Percentiles rank a stretch among this genome's conserved stretches.
These are phyloP conservation scores for Gibbula magus DNA, from an alignment of 2,888 invertebrate genomes.

Conservation along the genomic window DNA sequence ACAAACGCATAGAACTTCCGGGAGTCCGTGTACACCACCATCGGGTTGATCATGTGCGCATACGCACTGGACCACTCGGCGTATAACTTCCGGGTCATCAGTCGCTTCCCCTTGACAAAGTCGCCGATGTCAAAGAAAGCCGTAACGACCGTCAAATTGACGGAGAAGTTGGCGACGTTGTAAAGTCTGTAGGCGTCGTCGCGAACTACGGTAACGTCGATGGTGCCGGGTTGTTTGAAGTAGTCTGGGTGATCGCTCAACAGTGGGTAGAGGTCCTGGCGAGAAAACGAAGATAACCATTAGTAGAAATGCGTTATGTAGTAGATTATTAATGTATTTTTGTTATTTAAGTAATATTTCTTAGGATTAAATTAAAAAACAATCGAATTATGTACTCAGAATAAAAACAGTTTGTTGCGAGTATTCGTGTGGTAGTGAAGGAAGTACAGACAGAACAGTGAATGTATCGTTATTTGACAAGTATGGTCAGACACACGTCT, in stretches of 20 bases:
- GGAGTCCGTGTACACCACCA: slow-evolving; percentile 55
- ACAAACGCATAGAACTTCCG: slow-evolving; percentile 36
- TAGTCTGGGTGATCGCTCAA: background rate
- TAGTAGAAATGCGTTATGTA: too few relatives aligned
- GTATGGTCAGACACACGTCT: too few relatives aligned
- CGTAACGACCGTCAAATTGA: slow-evolving; percentile 47
- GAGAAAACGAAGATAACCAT: background rate
- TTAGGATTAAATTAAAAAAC: too few relatives aligned
- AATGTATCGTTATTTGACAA: too few relatives aligned
- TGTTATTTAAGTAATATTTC: too few relatives aligned
- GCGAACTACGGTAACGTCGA: background rate
- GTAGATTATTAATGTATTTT: too few relatives aligned
- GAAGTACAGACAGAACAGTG: too few relatives aligned
- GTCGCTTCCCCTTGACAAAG: slow-evolving; percentile 42
- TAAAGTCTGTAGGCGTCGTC: background rate
- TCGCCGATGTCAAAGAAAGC: slow-evolving; percentile 54
- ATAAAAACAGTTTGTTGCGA: too few relatives aligned
- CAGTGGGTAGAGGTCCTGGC: background rate
- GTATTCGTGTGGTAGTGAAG: too few relatives aligned
- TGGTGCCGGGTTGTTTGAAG: background rate
- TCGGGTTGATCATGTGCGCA: slow-evolving; percentile 39
- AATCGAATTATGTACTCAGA: too few relatives aligned
- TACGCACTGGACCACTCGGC: slow-evolving; percentile 39
- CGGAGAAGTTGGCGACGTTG: background rate
- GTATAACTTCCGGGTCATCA: slow-evolving; percentile 34